Percentiles rank a stretch among this genome's conserved stretches.
These are phyloP conservation scores for Bubo bubo DNA, from an alignment of 2,113 vertebrate species.

Conservation along the genomic window DNA sequence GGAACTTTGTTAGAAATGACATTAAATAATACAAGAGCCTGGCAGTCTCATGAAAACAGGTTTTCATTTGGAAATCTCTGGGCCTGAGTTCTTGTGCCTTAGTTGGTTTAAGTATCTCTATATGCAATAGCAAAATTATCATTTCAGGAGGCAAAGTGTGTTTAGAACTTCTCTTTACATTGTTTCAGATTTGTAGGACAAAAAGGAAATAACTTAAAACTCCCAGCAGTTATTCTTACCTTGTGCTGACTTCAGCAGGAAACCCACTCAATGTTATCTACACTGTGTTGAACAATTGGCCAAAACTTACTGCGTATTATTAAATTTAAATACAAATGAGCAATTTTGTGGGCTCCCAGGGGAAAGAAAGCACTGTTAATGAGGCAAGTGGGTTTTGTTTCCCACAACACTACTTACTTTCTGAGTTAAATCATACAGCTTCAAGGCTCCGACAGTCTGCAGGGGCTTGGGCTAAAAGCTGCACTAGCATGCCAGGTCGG, in stretches of 20 bases:
- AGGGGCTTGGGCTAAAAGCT: not conserved
- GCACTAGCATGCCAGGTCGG: fast-evolving
- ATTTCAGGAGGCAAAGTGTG: not conserved
- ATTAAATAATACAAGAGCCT: not conserved
- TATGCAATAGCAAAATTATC: fast-evolving
- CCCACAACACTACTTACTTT: not conserved
- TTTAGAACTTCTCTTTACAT: not conserved
- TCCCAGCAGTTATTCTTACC: not conserved
- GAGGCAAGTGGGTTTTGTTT: not conserved
- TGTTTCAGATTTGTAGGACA: not conserved
- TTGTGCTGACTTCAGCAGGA: not conserved
- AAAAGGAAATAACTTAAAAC: not conserved
- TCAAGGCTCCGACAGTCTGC: not conserved
- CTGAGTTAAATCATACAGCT: not conserved
- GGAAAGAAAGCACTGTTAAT: not conserved
- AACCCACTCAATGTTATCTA: not conserved
- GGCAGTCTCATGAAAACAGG: not conserved
- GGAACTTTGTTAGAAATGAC: not conserved
- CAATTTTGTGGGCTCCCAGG: not conserved
- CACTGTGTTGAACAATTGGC: not conserved
- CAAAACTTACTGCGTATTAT: fast-evolving
- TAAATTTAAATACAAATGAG: not conserved
- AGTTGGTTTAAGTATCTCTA: not conserved
- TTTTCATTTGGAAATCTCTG: not conserved
- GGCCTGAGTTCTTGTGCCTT: not conserved